Evolutionary conservation across 2,888 invertebrate species (phyloP).

Genomic region (Nebria salina): DNA sequence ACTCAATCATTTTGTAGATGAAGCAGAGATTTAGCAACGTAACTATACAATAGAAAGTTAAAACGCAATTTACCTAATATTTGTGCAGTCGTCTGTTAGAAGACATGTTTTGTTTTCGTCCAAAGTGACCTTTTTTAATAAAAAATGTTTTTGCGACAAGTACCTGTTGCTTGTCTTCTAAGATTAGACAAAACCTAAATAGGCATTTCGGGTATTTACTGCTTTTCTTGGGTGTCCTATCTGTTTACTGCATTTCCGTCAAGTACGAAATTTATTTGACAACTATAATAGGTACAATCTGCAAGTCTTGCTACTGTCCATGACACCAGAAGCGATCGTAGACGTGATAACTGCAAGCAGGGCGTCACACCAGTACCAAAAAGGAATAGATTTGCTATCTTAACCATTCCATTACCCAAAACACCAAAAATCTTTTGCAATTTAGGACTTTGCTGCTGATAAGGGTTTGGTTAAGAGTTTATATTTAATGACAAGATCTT

Average conservation of each 20-base stretch:
- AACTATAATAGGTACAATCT: constrained; percentile 22
- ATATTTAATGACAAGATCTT: background rate
- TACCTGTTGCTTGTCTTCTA: too few species aligned
- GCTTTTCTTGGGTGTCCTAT: too few species aligned
- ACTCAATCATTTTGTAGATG: background rate
- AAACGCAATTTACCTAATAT: too few species aligned
- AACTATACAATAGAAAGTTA: too few species aligned
- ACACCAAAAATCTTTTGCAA: background rate
- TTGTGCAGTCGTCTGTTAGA: too few species aligned
- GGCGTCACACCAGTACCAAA: background rate
- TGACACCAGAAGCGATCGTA: constrained; percentile 26
- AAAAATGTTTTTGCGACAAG: too few species aligned
- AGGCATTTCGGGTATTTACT: too few species aligned
- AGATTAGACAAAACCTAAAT: too few species aligned
- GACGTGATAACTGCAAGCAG: constrained; percentile 21
- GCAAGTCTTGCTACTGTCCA: constrained; percentile 34
- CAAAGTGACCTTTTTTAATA: too few species aligned
- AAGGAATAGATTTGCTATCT: background rate
- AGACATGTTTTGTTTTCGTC: too few species aligned
- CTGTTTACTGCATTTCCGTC: constrained; percentile 9
- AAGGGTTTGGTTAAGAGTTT: background rate
- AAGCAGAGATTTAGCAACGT: background rate
- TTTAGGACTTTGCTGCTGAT: background rate
- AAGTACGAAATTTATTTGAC: constrained; percentile 35
- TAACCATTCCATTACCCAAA: background rate